Conservation (phyloP, 2,113 vertebrate genomes). For the Delphinapterus leucas region DNA sequence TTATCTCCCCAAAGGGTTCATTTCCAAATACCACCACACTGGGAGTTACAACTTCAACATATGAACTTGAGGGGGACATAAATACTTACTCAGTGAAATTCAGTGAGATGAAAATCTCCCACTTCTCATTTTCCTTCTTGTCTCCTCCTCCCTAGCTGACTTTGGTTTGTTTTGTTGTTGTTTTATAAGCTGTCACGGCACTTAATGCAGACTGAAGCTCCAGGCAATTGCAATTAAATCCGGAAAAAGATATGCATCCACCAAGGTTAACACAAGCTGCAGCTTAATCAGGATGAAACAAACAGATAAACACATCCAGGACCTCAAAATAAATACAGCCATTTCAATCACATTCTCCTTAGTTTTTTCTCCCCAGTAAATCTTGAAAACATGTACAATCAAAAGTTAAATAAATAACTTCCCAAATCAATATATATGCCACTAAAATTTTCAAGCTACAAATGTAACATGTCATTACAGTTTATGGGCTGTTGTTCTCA, state of each 20-base stretch:
- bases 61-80: neutral
- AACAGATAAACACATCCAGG: constrained; percentile 35
- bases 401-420: constrained; percentile 17
- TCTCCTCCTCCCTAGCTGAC: neutral
- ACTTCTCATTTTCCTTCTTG: neutral
- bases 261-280: constrained; percentile 51
- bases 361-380: neutral
- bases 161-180: constrained; percentile 26
- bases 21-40: neutral
- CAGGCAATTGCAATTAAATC: constrained; percentile 63
- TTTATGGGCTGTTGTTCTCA: neutral
- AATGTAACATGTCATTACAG: neutral
- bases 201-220: constrained; percentile 44
- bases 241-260: constrained; percentile 22
- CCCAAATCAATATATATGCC: constrained; percentile 1
- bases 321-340: constrained; percentile 45
- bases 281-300: constrained; percentile 49
- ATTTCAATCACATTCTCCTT: constrained; percentile 10
- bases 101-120: neutral
- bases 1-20: neutral
- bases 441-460: constrained; percentile 33
- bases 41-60: neutral
- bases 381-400: neutral
- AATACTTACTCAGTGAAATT: neutral
- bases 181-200: constrained; percentile 55